Base-by-base conservation (phyloP, 2,113 vertebrate species). In the Xyrauchen texanus region DNA sequence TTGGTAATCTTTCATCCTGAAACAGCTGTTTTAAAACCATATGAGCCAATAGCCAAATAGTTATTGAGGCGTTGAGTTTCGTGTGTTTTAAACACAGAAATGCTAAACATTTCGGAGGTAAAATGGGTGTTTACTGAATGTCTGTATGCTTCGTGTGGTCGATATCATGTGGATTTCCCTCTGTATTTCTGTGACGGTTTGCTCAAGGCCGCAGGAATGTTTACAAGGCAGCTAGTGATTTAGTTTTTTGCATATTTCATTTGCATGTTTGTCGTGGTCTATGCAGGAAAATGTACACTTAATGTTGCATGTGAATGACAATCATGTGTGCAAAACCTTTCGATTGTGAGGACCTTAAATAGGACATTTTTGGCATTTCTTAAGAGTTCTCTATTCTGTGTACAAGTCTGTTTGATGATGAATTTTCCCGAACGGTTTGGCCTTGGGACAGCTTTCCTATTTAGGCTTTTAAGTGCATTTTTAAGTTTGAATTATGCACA, bases 231-330 rank as follows among this genome's bases (percentile, higher is more conserved):
- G n/a, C n/a, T n/a, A n/a, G n/a, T n/a, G n/a, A n/a, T n/a, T n/a
- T n/a, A n/a, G n/a, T n/a, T n/a, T n/a, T n/a, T n/a, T n/a, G n/a
- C n/a, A 10, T 13, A 5, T 52, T 57, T 70, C 4, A 57, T 71
- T 71, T 71, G 68, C 52, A 71, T 58, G 69, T 71, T 44, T 10
- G 51, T 47, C 21, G 21, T 34, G 21, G 9, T 46, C n/a, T 8
- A 8, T 68, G 16, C 2, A 10, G 67, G 49, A 9, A 69, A 49
- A 34, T 34, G 1, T 34, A 34, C 21, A 34, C 21, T 34, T 1
- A 34, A 34, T 34, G 7, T 13, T 46, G 69, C 69, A 71, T 71
- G 69, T 10, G 13, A 15, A 42, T 16, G 16, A 57, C 53, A 45
- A 46, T 57, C 68, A 71, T 34, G 21, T 58, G 13, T 71, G 4